Base-by-base conservation (phyloP, 2,888 invertebrate species). In the Pardosa pseudoannulata region DNA sequence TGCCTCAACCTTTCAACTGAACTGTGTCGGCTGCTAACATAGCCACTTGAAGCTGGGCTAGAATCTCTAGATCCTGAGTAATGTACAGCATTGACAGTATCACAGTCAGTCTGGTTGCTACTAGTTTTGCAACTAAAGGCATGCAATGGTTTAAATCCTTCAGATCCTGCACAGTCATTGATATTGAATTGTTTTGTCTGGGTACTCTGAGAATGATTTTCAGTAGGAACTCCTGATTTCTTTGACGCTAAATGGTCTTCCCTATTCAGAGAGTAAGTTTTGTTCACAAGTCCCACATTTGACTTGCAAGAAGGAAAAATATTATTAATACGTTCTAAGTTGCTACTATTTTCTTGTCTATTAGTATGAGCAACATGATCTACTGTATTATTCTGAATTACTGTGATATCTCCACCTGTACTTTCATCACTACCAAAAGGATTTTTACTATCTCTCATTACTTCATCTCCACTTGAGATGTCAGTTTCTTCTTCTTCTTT, bases 401-500 rank as follows among this genome's bases (percentile, higher is more conserved):
- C 74, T 13, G 86, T 81, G 27, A 73, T 74, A 23, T 86, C 86
- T 68, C 86, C 81, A 16, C 79, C 81, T 46, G 79, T 86, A 62
- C 79, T 72, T 6, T 78, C 86, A 41, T 88, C 86, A 39, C 87
- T 88, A n/a, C 81, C 86, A 41, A 87, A 82, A 19, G 81, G 86
- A 71, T 88, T 85, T 67, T 80, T 83, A 56, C 79, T 87, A 70
- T 87, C 87, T 65, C 86, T 76, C 88, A 89, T 88, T 16, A 85
- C 79, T 76, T 88, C 88, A 71, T 89, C 89, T 28, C 88, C 88
- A 71, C 83, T 87, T 19, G 83, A 88, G 27, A 88, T 88, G 32
- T 89, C 88, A 1, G 88, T 88, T 74, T 85, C 88, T 62, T 89
- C 89, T 46, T 89, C 89, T 76, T 89, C 89, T 71, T 88, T 88